Percentiles rank a stretch among this genome's conserved stretches.
These are phyloP conservation scores for Hyposoter didymator DNA, from an alignment of 2,888 invertebrate species.

Conservation along the genomic window DNA sequence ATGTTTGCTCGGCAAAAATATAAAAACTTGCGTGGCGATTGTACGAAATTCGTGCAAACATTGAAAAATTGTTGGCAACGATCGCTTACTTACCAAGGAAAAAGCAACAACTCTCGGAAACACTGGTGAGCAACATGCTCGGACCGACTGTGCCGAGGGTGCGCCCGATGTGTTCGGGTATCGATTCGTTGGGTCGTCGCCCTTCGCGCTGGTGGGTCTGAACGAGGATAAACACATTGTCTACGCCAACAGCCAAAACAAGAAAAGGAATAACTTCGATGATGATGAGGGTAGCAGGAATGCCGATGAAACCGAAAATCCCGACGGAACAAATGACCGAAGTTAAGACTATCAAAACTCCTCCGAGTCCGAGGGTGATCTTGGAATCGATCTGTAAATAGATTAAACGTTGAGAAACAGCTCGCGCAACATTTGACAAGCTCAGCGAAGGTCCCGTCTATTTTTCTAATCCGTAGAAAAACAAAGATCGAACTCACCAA, in stretches of 20 bases:
- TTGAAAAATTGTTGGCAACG: neutral
- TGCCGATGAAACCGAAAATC: conserved; percentile 94
- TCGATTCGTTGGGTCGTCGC: conserved; percentile 90
- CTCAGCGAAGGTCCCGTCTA: neutral
- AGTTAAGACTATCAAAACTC: conserved; percentile 96
- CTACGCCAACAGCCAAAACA: conserved; percentile 98
- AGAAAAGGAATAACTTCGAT: conserved; percentile 99
- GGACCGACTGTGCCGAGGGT: conserved; percentile 98
- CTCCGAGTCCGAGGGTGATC: conserved; percentile 97
- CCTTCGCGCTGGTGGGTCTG: conserved; percentile 95
- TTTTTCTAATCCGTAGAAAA: conserved; percentile 5
- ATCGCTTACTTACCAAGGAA: conserved; percentile 89
- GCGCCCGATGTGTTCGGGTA: conserved; percentile 95
- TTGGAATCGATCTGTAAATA: conserved; percentile 93
- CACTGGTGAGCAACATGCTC: conserved; percentile 97
- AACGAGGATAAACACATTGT: conserved; percentile 99
- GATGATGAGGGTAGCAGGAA: conserved; percentile 97
- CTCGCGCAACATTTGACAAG: neutral
- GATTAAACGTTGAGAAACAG: conserved; percentile 11
- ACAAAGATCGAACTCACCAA: conserved; percentile 79
- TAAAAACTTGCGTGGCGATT: too few relatives aligned
- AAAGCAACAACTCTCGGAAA: conserved; percentile 98
- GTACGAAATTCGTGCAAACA: neutral
- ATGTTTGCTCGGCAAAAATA: too few relatives aligned
- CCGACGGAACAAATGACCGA: conserved; percentile 98